Percentiles rank a stretch among this genome's conserved stretches.
Evolutionary conservation across 1,140 invertebrate species (phyloP).

Genomic region (Drosophila grimshawi): DNA sequence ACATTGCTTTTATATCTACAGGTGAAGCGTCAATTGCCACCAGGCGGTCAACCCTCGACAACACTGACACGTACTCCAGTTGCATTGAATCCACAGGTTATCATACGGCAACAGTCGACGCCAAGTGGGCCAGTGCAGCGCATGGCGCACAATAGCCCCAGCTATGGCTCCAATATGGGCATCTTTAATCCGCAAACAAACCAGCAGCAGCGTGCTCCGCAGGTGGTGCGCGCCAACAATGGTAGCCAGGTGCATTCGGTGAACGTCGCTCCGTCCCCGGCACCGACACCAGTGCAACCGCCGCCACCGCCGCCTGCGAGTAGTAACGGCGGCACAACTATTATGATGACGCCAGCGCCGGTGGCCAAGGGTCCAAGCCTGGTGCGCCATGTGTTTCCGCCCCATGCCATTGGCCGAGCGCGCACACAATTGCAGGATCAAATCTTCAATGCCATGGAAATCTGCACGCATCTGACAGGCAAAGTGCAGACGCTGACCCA

Average conservation of each 20-base stretch:
- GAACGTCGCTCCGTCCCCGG: not conserved
- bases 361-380: conserved; percentile 37
- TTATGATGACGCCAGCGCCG: conserved; percentile 29
- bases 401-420: conserved; percentile 63
- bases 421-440: conserved; percentile 76
- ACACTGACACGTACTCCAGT: conserved; percentile 26
- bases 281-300: not conserved
- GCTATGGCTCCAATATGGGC: conserved; percentile 60
- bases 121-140: not conserved
- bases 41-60: conserved; percentile 15
- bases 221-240: conserved; percentile 57
- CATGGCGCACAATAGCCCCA: conserved; percentile 28
- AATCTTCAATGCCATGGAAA: conserved; percentile 81
- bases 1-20: conserved; percentile 8
- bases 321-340: conserved; percentile 43
- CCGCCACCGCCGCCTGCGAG: not conserved
- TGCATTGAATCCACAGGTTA: conserved; percentile 25
- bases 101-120: conserved; percentile 49
- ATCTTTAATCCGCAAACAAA: conserved; percentile 68
- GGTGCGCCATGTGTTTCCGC: conserved; percentile 58
- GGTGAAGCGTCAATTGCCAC: conserved; percentile 76
- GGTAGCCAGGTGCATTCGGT: conserved; percentile 28
- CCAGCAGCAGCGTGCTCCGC: conserved; percentile 57
- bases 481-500: conserved; percentile 81
- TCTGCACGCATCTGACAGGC: conserved; percentile 79